A percentile compares a stretch with the other conserved stretches of the same genome.
Evolutionary conservation across 2,888 invertebrate genomes (phyloP).

Genomic region (Mimas tiliae): DNA sequence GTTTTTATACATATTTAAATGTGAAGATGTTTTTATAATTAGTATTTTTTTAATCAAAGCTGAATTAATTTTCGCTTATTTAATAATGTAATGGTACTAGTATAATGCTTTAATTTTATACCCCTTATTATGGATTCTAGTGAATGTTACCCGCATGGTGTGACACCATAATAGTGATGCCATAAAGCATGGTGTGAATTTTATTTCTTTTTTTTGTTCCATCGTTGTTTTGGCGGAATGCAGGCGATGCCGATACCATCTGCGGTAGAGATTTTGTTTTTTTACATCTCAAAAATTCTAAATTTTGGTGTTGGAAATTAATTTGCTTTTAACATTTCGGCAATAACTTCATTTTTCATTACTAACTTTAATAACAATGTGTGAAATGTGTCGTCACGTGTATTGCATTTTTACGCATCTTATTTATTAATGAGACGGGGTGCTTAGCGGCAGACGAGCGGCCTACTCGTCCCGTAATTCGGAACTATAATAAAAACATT

Average conservation of each 20-base stretch:
- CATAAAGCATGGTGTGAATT: constrained; percentile 71
- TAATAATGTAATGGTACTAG: constrained; percentile 29
- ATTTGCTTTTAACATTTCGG: background rate
- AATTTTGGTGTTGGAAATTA: constrained; percentile 53
- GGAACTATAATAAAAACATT: no score
- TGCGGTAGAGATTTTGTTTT: constrained; percentile 87
- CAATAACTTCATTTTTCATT: background rate
- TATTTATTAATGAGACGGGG: no score
- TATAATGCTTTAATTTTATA: constrained; percentile 26
- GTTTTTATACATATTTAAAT: background rate
- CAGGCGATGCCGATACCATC: constrained; percentile 89
- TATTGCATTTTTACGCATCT: background rate
- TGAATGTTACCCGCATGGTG: constrained; percentile 38
- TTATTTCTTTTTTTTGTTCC: constrained; percentile 76
- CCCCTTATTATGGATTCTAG: background rate
- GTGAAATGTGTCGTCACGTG: background rate
- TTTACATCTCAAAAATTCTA: constrained; percentile 46
- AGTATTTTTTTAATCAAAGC: background rate
- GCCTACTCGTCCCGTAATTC: no score
- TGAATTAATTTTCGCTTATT: background rate
- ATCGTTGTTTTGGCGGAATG: constrained; percentile 78
- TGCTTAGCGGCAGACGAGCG: no score
- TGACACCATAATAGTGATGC: constrained; percentile 41
- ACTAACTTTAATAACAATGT: background rate
- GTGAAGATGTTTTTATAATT: background rate